Evolutionary conservation across 2,888 invertebrate genomes (phyloP), one percentile per base, ranked within the genome.

Genomic region (Ectemnius lituratus): DNA sequence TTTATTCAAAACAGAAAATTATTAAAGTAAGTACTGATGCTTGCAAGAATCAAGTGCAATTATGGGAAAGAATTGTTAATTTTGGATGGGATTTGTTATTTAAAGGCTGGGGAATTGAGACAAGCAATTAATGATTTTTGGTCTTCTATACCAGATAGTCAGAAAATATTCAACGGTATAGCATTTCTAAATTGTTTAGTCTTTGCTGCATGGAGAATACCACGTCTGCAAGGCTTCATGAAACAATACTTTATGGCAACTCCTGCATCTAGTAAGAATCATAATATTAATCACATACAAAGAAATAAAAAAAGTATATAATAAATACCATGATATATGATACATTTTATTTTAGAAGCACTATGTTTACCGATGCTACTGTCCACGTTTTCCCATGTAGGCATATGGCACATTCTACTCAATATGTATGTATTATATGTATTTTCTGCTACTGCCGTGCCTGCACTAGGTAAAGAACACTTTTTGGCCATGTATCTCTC

Each of bases 351-450:
- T 92, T 92, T 58, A 96, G 96, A 93, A 87, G 93, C 93, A 78
- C 92, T 95, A 62, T 97, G 96, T 90, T 93, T 95, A 91, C 97
- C 99, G 3, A 97, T 99, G 97, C 88, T 98, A 64, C 91, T 98
- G 4, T 97, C 97, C n/a, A 96, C 96, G 46, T 99, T 99, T 91
- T 99, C 98, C 86, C 99, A 99, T 90, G 95, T 96, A 87, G 96
- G 96, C 0, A 91, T 94, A 49, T 91, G 97, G 78, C 99, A 99
- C 92, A 93, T 99, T 73, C 94, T 95, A 82, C 95, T 96, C 67
- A 99, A 99, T 91, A 99, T 99, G 99, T 98, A 96, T 92, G 99
- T 98, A 57, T 92, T 99, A 28, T 96, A 97, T 90, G 97, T 96
- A 88, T 98, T 98, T 88, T 94, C 93, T 70, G 91, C 93, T 82